These are phyloP conservation scores for Calephelis perditalis DNA, from an alignment of 2,888 invertebrate genomes.

Conservation along the genomic window DNA sequence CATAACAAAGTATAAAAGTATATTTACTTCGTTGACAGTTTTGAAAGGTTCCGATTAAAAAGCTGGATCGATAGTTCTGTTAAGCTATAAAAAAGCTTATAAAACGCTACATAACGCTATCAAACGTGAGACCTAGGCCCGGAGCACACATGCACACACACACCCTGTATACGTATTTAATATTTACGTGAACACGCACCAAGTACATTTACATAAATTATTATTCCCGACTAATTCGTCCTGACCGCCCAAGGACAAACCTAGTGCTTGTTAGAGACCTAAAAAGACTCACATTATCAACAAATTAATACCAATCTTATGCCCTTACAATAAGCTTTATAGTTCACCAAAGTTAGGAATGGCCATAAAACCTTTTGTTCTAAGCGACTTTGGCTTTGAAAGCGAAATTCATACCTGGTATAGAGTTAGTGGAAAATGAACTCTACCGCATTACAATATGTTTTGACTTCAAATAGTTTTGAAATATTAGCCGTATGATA, in stretches of 20 bases:
- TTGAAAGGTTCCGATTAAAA: background rate
- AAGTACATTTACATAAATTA: constrained; percentile 71
- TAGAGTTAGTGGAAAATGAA: constrained; percentile 24
- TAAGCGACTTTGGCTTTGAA: constrained; percentile 52
- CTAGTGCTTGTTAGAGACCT: constrained; percentile 51
- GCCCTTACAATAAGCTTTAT: background rate
- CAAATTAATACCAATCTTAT: constrained; percentile 34
- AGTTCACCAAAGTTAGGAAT: constrained; percentile 22
- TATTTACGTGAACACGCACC: constrained; percentile 31
- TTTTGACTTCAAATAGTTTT: constrained; percentile 35
- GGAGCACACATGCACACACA: constrained; percentile 26
- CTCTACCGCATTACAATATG: constrained; percentile 31
- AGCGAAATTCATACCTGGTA: constrained; percentile 73
- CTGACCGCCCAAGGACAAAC: constrained; percentile 69
- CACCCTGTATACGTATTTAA: constrained; percentile 20
- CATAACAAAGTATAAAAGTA: too few relatives aligned
- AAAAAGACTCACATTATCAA: constrained; percentile 43
- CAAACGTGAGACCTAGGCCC: constrained; percentile 20
- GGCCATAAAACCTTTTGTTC: constrained; percentile 42
- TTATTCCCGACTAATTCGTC: constrained; percentile 75
- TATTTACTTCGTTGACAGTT: background rate
- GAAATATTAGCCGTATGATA: constrained; percentile 27
- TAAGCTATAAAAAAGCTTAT: background rate
- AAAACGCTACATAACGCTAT: background rate
- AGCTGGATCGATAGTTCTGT: background rate